Conservation (phyloP, 2,888 invertebrate species). For the Ornithoptera alexandrae region DNA sequence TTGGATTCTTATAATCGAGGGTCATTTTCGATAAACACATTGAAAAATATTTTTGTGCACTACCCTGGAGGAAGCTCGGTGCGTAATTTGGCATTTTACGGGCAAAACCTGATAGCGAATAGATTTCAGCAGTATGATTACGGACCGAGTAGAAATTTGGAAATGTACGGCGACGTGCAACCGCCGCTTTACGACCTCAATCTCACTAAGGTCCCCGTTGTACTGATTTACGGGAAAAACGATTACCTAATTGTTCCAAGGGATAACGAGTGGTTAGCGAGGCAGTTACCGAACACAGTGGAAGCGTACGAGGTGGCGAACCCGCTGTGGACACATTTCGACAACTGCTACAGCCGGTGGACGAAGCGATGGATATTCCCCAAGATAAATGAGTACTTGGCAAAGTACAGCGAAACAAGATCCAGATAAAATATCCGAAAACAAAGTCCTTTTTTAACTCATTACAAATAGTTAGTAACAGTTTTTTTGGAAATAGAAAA, state of each 20-base stretch:
- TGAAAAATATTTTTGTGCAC: conserved; percentile 36
- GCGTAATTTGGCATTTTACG: conserved; percentile 43
- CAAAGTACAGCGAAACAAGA: not conserved
- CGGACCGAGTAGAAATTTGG: conserved; percentile 41
- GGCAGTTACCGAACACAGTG: conserved; percentile 41
- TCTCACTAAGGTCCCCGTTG: conserved; percentile 42
- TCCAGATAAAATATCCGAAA: too few relatives aligned
- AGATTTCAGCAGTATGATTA: conserved; percentile 45
- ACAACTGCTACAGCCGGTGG: conserved; percentile 39
- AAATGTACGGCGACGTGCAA: conserved; percentile 37
- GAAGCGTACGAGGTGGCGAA: conserved; percentile 27
- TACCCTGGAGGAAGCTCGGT: conserved; percentile 48
- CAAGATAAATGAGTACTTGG: conserved; percentile 23
- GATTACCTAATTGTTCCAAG: conserved; percentile 43
- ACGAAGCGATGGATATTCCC: conserved; percentile 27
- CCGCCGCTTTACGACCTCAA: conserved; percentile 48
- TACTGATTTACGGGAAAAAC: conserved; percentile 42
- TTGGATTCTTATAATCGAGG: conserved; percentile 33
- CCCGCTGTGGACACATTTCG: conserved; percentile 44
- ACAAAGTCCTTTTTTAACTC: too few relatives aligned
- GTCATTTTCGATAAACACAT: conserved; percentile 35
- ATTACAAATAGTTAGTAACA: too few relatives aligned
- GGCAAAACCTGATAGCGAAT: conserved; percentile 39
- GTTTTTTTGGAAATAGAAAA: too few relatives aligned
- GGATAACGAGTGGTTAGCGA: conserved; percentile 39